These are phyloP conservation scores for Limenitis camilla DNA, from an alignment of 2,888 invertebrate species.

Conservation along the genomic window DNA sequence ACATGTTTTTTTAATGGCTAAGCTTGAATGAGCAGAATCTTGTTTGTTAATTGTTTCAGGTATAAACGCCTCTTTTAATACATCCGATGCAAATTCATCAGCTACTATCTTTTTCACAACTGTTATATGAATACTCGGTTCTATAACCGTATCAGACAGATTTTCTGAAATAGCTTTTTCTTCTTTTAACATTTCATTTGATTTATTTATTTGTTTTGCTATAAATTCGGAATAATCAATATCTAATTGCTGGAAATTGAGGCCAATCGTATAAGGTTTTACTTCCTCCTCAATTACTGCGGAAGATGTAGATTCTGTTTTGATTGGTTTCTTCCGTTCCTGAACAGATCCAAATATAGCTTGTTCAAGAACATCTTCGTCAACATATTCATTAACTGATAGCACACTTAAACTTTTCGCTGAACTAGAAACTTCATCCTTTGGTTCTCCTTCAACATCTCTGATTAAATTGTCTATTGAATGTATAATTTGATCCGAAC, in stretches of 20 bases:
- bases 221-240: constrained; percentile 47
- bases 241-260: constrained; percentile 48
- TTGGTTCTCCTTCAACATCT: too few species aligned
- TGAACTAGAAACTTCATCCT: too few species aligned
- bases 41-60: too few species aligned
- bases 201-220: constrained; percentile 15
- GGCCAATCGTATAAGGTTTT: constrained; percentile 50
- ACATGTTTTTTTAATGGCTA: too few species aligned
- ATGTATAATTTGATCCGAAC: too few species aligned
- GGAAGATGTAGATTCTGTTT: constrained; percentile 39
- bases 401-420: constrained; percentile 3
- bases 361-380: constrained; percentile 57
- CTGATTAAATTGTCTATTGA: too few species aligned
- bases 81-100: too few species aligned
- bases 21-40: too few species aligned
- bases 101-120: too few species aligned
- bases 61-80: too few species aligned
- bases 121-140: too few species aligned
- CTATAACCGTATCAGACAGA: too few species aligned
- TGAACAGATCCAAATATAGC: constrained; percentile 78
- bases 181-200: not conserved
- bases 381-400: constrained; percentile 22
- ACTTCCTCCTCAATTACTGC: constrained; percentile 49
- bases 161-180: not conserved
- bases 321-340: constrained; percentile 54